Evolutionary conservation across 2,888 invertebrate species (phyloP).

Genomic region (Lasioglossum oenotherae): DNA sequence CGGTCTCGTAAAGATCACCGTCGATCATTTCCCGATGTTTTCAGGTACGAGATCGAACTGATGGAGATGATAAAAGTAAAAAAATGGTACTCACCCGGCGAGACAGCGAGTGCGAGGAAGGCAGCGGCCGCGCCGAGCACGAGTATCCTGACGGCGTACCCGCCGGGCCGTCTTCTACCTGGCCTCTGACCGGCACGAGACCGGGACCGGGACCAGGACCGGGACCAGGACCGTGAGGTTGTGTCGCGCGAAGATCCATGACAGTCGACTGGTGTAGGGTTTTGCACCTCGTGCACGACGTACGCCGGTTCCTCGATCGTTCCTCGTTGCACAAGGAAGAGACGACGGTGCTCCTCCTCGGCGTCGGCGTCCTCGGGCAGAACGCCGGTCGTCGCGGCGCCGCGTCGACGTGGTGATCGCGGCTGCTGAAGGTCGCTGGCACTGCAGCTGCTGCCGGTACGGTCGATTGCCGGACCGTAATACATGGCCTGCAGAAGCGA

Average conservation of each 20-base stretch:
- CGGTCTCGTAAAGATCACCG: neutral
- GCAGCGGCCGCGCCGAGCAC: constrained; percentile 75
- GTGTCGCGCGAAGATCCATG: constrained; percentile 14
- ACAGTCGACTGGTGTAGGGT: constrained; percentile 36
- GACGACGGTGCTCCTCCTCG: constrained; percentile 55
- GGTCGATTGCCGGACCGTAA: constrained; percentile 72
- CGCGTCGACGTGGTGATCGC: constrained; percentile 66
- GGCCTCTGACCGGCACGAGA: constrained; percentile 56
- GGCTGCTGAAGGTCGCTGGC: constrained; percentile 68
- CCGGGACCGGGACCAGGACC: neutral
- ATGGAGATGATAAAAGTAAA: neutral
- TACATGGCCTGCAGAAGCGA: constrained; percentile 77
- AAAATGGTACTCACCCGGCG: constrained; percentile 74
- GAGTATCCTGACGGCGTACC: constrained; percentile 69
- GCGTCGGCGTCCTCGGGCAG: constrained; percentile 57
- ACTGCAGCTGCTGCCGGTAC: constrained; percentile 71
- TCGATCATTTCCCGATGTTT: neutral
- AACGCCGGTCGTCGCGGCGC: constrained; percentile 58
- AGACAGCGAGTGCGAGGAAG: constrained; percentile 77
- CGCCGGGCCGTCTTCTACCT: constrained; percentile 66
- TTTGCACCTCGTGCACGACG: constrained; percentile 62
- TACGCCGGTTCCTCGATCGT: constrained; percentile 54
- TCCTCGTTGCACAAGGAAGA: neutral
- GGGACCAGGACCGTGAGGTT: neutral
- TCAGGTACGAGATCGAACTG: neutral